Conservation (phyloP, 1,140 invertebrate species). For the Akabosia matsudoensis region DNA sequence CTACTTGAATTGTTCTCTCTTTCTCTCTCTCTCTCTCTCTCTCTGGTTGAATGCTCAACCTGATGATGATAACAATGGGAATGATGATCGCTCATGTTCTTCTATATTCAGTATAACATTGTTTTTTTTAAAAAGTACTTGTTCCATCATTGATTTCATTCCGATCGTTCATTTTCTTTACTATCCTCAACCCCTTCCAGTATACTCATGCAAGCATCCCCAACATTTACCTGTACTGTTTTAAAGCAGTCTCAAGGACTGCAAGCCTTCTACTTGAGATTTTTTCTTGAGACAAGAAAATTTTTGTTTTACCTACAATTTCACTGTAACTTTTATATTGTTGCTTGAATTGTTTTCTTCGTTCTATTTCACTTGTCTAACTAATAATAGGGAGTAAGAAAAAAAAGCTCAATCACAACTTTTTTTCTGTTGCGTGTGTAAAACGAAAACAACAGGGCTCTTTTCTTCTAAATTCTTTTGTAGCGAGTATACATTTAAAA, state of each 20-base stretch:
- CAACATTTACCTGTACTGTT: background rate
- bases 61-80: background rate
- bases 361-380: constrained; percentile 12
- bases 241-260: background rate
- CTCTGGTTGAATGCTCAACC: background rate
- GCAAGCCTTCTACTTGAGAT: background rate
- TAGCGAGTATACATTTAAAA: too few species aligned
- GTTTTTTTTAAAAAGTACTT: constrained; percentile 12
- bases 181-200: background rate
- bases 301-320: background rate
- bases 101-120: background rate
- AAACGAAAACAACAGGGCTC: background rate
- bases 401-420: constrained; percentile 13
- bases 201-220: background rate
- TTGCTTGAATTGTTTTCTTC: background rate
- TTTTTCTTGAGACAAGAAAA: background rate
- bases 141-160: constrained; percentile 20
- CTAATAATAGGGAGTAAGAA: background rate
- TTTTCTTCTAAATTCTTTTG: too few species aligned
- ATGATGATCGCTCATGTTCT: constrained; percentile 9
- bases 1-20: background rate
- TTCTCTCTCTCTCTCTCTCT: too few species aligned
- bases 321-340: background rate
- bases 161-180: constrained; percentile 12
- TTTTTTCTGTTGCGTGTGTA: background rate